A percentile compares a stretch with the other conserved stretches of the same genome.
These are phyloP conservation scores for Lepus americanus DNA, from an alignment of 2,113 vertebrate species.

Conservation along the genomic window DNA sequence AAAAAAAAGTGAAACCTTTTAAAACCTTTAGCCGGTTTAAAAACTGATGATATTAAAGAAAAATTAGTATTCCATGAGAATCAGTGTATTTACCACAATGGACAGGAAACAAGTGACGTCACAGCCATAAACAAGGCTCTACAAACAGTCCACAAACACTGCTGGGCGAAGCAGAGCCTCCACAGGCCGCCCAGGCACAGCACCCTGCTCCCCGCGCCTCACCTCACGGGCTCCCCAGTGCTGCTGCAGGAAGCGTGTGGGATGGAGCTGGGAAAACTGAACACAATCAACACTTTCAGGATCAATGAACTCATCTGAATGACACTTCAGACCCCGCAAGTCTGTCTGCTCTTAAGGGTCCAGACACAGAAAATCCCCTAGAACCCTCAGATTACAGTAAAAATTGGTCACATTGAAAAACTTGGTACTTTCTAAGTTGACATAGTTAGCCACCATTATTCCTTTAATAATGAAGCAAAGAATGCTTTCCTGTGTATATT, in stretches of 20 bases:
- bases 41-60: background rate
- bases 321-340: background rate
- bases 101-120: background rate
- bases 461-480: constrained; percentile 22
- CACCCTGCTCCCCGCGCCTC: no score
- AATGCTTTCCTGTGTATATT: background rate
- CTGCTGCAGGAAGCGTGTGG: background rate
- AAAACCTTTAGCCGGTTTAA: background rate
- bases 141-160: no score
- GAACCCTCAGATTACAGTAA: constrained; percentile 1
- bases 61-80: background rate
- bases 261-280: background rate
- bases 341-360: background rate
- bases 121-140: background rate
- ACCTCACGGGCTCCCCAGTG: no score
- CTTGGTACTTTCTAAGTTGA: background rate
- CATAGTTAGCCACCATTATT: background rate
- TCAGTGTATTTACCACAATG: background rate
- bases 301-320: constrained; percentile 24
- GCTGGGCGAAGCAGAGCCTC: background rate
- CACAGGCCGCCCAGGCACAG: background rate
- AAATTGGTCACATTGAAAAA: background rate
- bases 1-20: no score
- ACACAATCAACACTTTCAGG: background rate
- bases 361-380: background rate